Conservation (phyloP, 2,888 invertebrate genomes). For the Orthonychiurus folsomi region DNA sequence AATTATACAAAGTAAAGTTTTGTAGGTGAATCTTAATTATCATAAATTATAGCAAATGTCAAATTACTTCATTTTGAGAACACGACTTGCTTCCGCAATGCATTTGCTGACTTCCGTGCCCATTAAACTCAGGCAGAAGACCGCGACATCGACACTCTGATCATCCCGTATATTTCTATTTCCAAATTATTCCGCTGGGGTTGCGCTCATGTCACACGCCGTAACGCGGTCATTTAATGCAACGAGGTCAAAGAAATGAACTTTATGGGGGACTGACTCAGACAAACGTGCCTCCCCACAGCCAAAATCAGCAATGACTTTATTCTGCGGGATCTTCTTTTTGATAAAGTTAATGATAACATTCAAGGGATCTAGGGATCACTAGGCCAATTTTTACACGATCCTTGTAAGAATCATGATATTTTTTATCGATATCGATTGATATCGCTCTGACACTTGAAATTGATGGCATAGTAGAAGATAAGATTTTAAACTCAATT, state of each 20-base stretch:
- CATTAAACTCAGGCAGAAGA: constrained; percentile 95
- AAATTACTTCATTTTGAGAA: constrained; percentile 64
- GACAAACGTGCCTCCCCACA: constrained; percentile 87
- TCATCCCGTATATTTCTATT: too few relatives aligned
- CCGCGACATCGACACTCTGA: constrained; percentile 67
- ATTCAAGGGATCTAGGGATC: constrained; percentile 86
- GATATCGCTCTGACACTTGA: background rate
- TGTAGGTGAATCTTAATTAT: too few relatives aligned
- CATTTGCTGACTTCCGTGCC: constrained; percentile 83
- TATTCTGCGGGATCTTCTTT: constrained; percentile 51
- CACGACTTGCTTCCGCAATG: constrained; percentile 78
- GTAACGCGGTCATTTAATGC: constrained; percentile 65
- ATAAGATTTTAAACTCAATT: background rate
- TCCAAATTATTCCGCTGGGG: constrained; percentile 63
- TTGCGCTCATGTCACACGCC: constrained; percentile 82
- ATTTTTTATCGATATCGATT: constrained; percentile 49
- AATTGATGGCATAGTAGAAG: background rate
- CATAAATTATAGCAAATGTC: too few relatives aligned
- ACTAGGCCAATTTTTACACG: constrained; percentile 85
- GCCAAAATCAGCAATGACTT: constrained; percentile 84
- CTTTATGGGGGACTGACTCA: constrained; percentile 54
- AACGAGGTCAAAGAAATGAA: constrained; percentile 89
- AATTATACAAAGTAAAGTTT: too few relatives aligned
- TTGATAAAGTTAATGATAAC: constrained; percentile 67
- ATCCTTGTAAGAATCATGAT: constrained; percentile 82